phyloP scores from a whole-genome alignment of 2,888 invertebrate genomes.

The Onchidella celtica region DNA sequence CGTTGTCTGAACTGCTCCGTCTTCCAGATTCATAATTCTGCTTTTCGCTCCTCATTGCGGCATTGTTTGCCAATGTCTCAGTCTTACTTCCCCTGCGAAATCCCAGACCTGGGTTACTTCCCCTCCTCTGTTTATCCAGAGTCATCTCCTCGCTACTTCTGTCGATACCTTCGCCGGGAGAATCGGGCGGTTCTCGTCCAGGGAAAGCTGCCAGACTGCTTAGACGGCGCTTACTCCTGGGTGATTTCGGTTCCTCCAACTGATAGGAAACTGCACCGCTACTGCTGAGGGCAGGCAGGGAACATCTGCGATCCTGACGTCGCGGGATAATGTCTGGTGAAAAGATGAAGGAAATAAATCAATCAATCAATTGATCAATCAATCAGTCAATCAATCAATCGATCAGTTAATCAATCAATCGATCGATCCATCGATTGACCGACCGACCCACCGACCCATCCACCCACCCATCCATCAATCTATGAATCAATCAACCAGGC shows the following conservation, averaged over 20 bases:
- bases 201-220: conserved; percentile 27
- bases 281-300: not conserved
- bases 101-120: not conserved
- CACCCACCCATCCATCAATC: no score
- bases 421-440: no score
- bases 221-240: conserved; percentile 17
- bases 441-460: no score
- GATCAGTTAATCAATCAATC: no score
- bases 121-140: not conserved
- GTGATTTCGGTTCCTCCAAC: not conserved
- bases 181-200: not conserved
- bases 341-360: not conserved
- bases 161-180: not conserved
- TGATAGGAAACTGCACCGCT: not conserved
- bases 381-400: no score
- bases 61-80: not conserved
- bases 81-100: not conserved
- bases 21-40: not conserved
- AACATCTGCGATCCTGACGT: not conserved
- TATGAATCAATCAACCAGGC: no score
- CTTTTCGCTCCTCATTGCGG: not conserved
- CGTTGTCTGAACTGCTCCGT: not conserved
- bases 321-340: not conserved
- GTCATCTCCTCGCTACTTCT: not conserved
- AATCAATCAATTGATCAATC: not conserved